phyloP scores from a whole-genome alignment of 2,113 vertebrate genomes.

The Microtus oregoni region DNA sequence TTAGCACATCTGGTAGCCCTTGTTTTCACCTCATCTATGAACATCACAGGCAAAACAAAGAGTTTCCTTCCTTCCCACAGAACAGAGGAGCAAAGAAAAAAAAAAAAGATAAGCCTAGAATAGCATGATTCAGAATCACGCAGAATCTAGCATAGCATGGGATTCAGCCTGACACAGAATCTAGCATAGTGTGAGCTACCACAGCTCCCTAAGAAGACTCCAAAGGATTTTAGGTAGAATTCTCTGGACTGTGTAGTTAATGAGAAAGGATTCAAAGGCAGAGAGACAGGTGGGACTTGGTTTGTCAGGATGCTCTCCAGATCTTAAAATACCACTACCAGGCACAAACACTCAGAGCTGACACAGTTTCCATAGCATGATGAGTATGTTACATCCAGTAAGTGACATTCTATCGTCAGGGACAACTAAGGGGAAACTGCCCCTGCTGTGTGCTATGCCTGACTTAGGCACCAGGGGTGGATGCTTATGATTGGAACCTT shows the following conservation, averaged over 20 bases:
- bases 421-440: background rate
- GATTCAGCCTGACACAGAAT: too few species aligned
- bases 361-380: background rate
- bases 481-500: background rate
- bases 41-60: background rate
- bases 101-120: background rate
- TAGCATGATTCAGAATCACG: too few species aligned
- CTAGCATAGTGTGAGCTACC: background rate
- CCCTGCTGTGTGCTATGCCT: too few species aligned
- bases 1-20: background rate
- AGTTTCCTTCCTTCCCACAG: background rate
- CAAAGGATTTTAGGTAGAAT: background rate
- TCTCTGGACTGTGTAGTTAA: background rate
- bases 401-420: background rate
- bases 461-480: background rate
- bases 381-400: background rate
- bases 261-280: background rate
- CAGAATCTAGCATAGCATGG: too few species aligned
- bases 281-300: background rate
- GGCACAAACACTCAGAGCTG: background rate
- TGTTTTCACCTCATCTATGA: background rate
- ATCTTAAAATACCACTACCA: background rate
- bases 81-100: background rate
- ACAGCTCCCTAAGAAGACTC: constrained; percentile 10
- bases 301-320: background rate